phyloP scores from a whole-genome alignment of 2,797 vertebrate species.

The Pseudopleuronectes americanus region DNA sequence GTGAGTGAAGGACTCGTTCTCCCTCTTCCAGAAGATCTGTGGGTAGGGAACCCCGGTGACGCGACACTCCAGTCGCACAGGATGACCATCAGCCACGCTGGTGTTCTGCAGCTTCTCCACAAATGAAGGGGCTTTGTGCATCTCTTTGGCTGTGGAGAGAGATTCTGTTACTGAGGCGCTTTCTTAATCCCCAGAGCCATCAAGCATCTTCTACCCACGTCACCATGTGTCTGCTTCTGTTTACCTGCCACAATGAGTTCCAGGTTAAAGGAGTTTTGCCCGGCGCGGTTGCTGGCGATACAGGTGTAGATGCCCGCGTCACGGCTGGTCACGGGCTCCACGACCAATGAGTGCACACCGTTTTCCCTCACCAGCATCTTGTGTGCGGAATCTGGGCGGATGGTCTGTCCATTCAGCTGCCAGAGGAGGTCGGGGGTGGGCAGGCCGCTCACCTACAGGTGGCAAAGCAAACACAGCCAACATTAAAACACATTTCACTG shows the following conservation, averaged over 20 bases:
- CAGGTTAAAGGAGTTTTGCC: conserved; percentile 97
- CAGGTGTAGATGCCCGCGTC: conserved; percentile 98
- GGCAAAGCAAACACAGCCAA: not conserved
- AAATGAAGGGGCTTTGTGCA: conserved; percentile 93
- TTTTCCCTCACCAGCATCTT: conserved; percentile 99
- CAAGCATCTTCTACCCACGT: not conserved
- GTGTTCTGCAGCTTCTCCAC: conserved; percentile 98
- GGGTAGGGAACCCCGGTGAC: conserved; percentile 91
- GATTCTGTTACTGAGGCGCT: not conserved
- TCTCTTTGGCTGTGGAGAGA: conserved; percentile 91
- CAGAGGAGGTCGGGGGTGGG: conserved; percentile 96
- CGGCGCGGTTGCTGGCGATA: conserved; percentile 94
- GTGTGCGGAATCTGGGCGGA: conserved; percentile 93
- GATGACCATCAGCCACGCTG: conserved; percentile 93
- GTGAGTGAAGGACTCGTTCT: conserved; percentile 97
- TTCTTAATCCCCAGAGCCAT: not conserved
- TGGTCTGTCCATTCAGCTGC: conserved; percentile 93
- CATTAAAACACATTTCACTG: not conserved
- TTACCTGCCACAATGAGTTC: conserved; percentile 97
- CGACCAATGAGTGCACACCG: conserved; percentile 95
- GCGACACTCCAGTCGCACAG: conserved; percentile 94
- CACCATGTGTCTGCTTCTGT: not conserved
- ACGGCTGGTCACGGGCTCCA: conserved; percentile 93
- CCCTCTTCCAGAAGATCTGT: conserved; percentile 99
- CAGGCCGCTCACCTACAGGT: conserved; percentile 92